phyloP scores from a whole-genome alignment of 2,113 vertebrate genomes.

The Nibea albiflora region DNA sequence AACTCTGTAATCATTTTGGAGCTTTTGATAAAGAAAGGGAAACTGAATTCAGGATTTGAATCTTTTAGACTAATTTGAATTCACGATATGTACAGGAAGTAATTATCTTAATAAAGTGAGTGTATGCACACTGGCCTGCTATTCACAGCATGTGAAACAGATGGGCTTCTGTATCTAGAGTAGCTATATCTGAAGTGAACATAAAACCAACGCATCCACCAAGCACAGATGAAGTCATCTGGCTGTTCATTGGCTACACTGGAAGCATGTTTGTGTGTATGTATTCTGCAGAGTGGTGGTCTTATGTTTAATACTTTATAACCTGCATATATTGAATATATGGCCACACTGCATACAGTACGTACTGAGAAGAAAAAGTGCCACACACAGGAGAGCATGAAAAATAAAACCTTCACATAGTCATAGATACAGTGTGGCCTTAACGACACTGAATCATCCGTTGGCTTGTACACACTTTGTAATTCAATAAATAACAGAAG shows the following conservation, averaged over 20 bases:
- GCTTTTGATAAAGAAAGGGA: background rate
- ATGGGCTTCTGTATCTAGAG: background rate
- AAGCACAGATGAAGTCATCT: conserved; percentile 48
- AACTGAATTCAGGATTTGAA: background rate
- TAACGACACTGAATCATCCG: background rate
- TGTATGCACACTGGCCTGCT: background rate
- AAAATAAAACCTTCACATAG: background rate
- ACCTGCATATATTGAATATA: background rate
- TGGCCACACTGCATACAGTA: background rate
- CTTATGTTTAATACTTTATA: conserved; percentile 16
- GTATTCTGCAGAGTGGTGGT: background rate
- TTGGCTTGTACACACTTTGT: background rate
- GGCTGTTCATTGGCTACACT: conserved; percentile 27
- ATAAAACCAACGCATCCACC: conserved; percentile 36
- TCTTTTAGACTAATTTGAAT: background rate
- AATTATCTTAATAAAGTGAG: background rate
- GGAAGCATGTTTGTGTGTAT: background rate
- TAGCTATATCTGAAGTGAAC: background rate
- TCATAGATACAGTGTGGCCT: background rate
- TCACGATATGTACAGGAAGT: background rate
- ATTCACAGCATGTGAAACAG: background rate
- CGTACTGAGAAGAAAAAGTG: background rate
- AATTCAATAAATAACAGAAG: background rate
- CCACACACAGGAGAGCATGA: background rate
- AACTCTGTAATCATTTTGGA: background rate